Conservation (phyloP, 2,113 vertebrate genomes). For the Clarias magur region DNA sequence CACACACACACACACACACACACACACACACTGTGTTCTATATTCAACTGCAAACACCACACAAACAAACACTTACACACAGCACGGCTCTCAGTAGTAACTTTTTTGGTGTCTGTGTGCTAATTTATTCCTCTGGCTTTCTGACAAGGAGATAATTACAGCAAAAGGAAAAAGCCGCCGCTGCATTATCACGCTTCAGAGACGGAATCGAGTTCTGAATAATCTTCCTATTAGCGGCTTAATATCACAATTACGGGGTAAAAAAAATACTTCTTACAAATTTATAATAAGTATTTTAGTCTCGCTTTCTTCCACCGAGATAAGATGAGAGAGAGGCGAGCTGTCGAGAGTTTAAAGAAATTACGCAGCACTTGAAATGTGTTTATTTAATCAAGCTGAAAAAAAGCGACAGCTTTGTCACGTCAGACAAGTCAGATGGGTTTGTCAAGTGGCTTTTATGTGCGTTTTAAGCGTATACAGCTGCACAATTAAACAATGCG, state of each 20-base stretch:
- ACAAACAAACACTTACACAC: neutral
- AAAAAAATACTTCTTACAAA: neutral
- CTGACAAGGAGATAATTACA: slow-evolving; percentile 27
- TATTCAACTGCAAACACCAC: neutral
- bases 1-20: neutral
- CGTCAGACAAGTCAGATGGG: neutral
- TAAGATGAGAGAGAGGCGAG: neutral
- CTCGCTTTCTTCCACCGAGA: neutral
- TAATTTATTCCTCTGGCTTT: slow-evolving; percentile 31
- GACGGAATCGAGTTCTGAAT: neutral
- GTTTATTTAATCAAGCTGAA: neutral
- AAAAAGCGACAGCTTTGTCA: neutral
- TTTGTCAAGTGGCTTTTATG: no score
- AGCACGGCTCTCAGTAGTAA: neutral
- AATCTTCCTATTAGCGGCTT: neutral
- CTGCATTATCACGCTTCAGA: neutral
- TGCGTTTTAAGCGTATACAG: no score
- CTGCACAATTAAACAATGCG: no score
- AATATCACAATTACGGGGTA: slow-evolving; percentile 5
- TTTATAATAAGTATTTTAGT: neutral
- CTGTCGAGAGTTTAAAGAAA: neutral
- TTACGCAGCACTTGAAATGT: neutral
- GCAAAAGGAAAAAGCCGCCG: neutral
- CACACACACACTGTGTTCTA: neutral
- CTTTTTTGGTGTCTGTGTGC: neutral